A percentile compares a stretch with the other conserved stretches of the same genome.
Evolutionary conservation across 92 coral and sea anemone genomes (phyloP).

Genomic region (Phenganax subtilis): DNA sequence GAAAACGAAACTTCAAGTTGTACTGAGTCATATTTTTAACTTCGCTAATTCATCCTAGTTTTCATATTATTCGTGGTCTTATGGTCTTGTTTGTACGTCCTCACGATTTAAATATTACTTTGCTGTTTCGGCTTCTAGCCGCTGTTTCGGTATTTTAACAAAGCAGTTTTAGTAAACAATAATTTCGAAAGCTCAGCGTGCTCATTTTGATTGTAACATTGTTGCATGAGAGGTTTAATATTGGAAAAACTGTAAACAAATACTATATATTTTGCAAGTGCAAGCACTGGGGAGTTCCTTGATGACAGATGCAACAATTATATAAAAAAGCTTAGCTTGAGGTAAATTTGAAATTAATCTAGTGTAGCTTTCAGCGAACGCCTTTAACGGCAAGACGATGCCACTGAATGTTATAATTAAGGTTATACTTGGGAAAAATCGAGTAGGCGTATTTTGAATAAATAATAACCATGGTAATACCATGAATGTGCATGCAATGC

Average conservation of each 20-base stretch:
- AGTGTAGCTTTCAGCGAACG: conserved; percentile 4
- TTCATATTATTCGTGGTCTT: too few species aligned
- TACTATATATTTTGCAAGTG: not conserved
- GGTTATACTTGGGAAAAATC: not conserved
- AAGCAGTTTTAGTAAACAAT: too few species aligned
- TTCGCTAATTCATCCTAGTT: too few species aligned
- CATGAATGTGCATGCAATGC: not conserved
- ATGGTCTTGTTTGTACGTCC: too few species aligned
- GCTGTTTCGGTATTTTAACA: too few species aligned
- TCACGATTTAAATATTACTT: too few species aligned
- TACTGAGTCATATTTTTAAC: too few species aligned
- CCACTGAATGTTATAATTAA: not conserved
- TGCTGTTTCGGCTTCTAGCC: too few species aligned
- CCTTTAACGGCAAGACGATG: not conserved
- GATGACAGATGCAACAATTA: not conserved
- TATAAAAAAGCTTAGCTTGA: not conserved
- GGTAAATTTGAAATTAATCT: conserved; percentile 7
- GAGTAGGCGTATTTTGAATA: not conserved
- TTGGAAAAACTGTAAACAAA: not conserved
- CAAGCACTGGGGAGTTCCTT: not conserved
- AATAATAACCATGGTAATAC: too few species aligned
- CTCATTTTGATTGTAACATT: too few species aligned
- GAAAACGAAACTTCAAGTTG: too few species aligned
- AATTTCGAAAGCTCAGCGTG: too few species aligned
- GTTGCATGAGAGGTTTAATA: not conserved